phyloP scores from a whole-genome alignment of 2,113 vertebrate genomes.

The Rhinolophus sinicus region DNA sequence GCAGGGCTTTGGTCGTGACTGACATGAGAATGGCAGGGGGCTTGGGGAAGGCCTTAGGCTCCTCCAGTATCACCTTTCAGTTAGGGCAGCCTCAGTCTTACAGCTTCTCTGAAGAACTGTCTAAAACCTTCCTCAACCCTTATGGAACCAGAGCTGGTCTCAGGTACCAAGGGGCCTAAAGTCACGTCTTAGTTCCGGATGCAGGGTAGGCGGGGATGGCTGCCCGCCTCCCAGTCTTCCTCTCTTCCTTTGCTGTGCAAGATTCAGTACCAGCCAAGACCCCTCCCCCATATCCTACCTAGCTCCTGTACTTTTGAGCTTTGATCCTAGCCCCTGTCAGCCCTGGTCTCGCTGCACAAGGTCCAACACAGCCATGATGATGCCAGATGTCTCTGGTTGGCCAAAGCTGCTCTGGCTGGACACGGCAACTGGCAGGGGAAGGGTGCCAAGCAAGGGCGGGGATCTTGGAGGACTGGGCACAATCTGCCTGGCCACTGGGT shows the following conservation, averaged over 20 bases:
- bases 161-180: background rate
- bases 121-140: background rate
- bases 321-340: background rate
- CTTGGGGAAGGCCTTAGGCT: background rate
- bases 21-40: background rate
- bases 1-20: background rate
- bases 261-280: background rate
- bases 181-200: background rate
- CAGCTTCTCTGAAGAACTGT: background rate
- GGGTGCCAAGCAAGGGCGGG: background rate
- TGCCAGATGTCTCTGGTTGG: background rate
- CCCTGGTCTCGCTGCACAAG: background rate
- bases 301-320: background rate
- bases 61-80: background rate
- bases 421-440: background rate
- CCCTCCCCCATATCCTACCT: background rate
- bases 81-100: background rate
- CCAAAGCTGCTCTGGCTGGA: background rate
- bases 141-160: background rate
- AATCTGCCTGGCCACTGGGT: background rate
- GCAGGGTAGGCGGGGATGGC: background rate
- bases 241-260: background rate
- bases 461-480: background rate
- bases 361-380: background rate
- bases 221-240: background rate